Base-by-base conservation (phyloP, 2,797 vertebrate species). In the Acipenser ruthenus region DNA sequence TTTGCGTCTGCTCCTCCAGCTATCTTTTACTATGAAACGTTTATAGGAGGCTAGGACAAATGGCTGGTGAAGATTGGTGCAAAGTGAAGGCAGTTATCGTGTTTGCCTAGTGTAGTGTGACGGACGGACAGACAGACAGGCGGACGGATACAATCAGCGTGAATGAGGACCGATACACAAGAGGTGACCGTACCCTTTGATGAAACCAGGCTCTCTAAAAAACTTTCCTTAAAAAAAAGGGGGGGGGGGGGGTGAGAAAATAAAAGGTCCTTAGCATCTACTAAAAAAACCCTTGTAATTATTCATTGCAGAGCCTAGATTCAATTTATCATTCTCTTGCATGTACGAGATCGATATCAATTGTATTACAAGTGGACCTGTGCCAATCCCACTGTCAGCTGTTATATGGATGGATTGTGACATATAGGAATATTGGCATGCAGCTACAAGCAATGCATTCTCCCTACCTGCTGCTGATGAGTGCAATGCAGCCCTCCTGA, bases 271-370 rank as follows among this genome's bases (percentile, higher is more conserved):
- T 37, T 72, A 69, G 59, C 78, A 70, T 63, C 71, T 66, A 61
- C 66, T 60, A 53, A 65, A 61, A 75, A 73, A 70, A 70, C 73
- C 56, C 7, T 6, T 65, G 71, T 58, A 71, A 63, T 71, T 65
- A 63, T 64, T 70, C 55, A 71, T 64, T 50, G 66, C 69, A 71
- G 72, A 70, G 67, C 72, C 70, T 72, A 65, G 70, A 80, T 80
- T 76, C 71, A 75, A 79, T 85, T 76, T 53, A 62, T 62, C 60
- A 55, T 62, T 11, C 47, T 10, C 10, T 6, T 7, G 11, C 18
- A 9, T 9, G 65, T 65, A 59, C 58, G 55, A 75, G 80, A 85
- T 87, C 83, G 79, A 86, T 86, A 82, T 71, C 74, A 77, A 83
- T 81, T 77, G 80, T 82, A 82, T 83, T 83, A 77, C 65, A 76